Base-by-base conservation (phyloP, 2,888 invertebrate genomes). In the Diogma glabrata region DNA sequence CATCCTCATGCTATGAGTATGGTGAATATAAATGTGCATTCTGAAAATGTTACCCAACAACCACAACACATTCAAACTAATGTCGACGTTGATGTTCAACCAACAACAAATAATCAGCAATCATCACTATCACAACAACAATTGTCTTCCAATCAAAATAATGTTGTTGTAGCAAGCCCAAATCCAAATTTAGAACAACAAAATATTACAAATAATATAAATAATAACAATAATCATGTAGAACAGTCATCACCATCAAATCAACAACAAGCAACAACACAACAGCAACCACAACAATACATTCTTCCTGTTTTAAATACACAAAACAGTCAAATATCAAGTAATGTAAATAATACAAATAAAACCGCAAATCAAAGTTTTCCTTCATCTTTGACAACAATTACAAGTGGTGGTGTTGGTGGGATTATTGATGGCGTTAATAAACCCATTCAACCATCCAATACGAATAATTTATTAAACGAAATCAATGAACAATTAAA, bases 1-100 rank as follows among this genome's bases (percentile, higher is more conserved):
- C 46, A 49, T 7, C 33, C n/a, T 50, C 20, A 30, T 12, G 50
- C 53, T 9, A 53, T 51, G 53, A 53, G 51, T 38, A 53, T 53
- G 49, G 53, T 49, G n/a, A 51, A 53, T 47, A 40, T 53, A 33
- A 47, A 46, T 28, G 14, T 46, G 10, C 40, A 49, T 33, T 16
- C 36, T 14, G n/a, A n/a, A n/a, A n/a, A n/a, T n/a, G n/a, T n/a
- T n/a, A n/a, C n/a, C n/a, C n/a, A n/a, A n/a, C n/a, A n/a, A n/a
- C n/a, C n/a, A n/a, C n/a, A n/a, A n/a, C n/a, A n/a, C n/a, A n/a
- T n/a, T n/a, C n/a, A n/a, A n/a, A n/a, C n/a, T n/a, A n/a, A n/a
- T n/a, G n/a, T n/a, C n/a, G n/a, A n/a, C n/a, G n/a, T n/a, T n/a
- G n/a, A n/a, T n/a, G n/a, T n/a, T n/a, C n/a, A n/a, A n/a, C n/a